These are phyloP conservation scores for Pempheris klunzingeri DNA, from an alignment of 2,797 vertebrate genomes.

Conservation along the genomic window DNA sequence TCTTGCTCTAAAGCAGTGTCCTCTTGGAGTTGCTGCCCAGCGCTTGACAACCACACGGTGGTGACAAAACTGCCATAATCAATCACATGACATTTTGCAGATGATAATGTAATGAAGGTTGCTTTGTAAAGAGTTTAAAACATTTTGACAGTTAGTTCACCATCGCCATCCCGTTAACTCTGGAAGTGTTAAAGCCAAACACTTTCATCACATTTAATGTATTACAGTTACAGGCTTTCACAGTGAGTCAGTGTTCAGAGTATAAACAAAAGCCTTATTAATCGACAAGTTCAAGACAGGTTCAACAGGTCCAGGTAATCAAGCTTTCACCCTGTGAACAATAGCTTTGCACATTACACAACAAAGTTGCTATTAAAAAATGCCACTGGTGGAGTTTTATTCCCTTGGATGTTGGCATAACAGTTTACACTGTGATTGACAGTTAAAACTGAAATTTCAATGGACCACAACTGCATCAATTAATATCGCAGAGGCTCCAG, in stretches of 20 bases:
- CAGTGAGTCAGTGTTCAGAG: slow-evolving; percentile 36
- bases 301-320: slow-evolving; percentile 38
- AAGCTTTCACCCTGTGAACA: slow-evolving; percentile 44
- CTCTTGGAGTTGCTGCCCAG: not conserved
- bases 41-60: not conserved
- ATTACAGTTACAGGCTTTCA: slow-evolving; percentile 7
- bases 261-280: slow-evolving; percentile 53
- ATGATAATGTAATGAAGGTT: not conserved
- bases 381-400: slow-evolving; percentile 28
- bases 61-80: not conserved
- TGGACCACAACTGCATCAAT: slow-evolving; percentile 49
- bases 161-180: not conserved
- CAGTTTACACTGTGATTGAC: slow-evolving; percentile 56
- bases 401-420: slow-evolving; percentile 25
- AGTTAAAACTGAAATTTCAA: slow-evolving; percentile 57
- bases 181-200: slow-evolving; percentile 4
- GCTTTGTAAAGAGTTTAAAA: slow-evolving; percentile 5
- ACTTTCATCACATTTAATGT: not conserved
- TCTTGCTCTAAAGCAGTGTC: too few relatives aligned
- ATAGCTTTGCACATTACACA: slow-evolving; percentile 47
- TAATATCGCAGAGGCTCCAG: slow-evolving; percentile 62
- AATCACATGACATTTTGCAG: not conserved
- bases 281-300: slow-evolving; percentile 61
- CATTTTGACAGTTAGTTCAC: slow-evolving; percentile 16
- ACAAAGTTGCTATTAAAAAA: slow-evolving; percentile 41